A percentile compares a stretch with the other conserved stretches of the same genome.
These are phyloP conservation scores for Phenganax subtilis DNA, from an alignment of 92 coral and sea anemone species.

Conservation along the genomic window DNA sequence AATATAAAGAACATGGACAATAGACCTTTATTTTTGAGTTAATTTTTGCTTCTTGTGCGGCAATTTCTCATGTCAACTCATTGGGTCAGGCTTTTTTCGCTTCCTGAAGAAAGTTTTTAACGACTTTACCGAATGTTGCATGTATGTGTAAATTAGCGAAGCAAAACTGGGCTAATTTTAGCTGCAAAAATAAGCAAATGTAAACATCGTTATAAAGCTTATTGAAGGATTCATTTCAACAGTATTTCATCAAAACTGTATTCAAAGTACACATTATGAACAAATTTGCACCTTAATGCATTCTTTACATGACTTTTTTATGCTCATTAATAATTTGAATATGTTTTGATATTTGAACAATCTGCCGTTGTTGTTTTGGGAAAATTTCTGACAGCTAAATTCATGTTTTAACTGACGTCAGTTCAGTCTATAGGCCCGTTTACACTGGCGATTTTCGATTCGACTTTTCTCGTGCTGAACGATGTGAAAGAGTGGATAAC, in stretches of 20 bases:
- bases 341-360: not conserved
- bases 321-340: constrained; percentile 4
- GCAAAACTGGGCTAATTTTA: constrained; percentile 15
- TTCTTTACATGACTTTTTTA: not conserved
- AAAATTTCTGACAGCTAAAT: not conserved
- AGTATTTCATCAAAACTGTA: constrained; percentile 15
- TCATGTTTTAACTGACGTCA: not conserved
- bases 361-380: not conserved
- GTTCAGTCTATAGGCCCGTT: not conserved
- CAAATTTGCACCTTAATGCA: not conserved
- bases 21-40: no score
- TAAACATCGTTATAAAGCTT: not conserved
- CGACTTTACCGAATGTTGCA: constrained; percentile 25
- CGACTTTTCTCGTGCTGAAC: no score
- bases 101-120: constrained; percentile 22
- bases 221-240: constrained; percentile 16
- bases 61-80: constrained; percentile 13
- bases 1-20: no score
- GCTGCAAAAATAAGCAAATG: not conserved
- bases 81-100: constrained; percentile 4
- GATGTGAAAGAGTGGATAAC: no score
- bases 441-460: no score
- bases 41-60: constrained; percentile 8
- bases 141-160: not conserved
- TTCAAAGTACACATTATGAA: not conserved